Percentiles rank a stretch among this genome's conserved stretches.
Evolutionary conservation across 2,888 invertebrate species (phyloP).

Genomic region (Lochmaea crataegi): DNA sequence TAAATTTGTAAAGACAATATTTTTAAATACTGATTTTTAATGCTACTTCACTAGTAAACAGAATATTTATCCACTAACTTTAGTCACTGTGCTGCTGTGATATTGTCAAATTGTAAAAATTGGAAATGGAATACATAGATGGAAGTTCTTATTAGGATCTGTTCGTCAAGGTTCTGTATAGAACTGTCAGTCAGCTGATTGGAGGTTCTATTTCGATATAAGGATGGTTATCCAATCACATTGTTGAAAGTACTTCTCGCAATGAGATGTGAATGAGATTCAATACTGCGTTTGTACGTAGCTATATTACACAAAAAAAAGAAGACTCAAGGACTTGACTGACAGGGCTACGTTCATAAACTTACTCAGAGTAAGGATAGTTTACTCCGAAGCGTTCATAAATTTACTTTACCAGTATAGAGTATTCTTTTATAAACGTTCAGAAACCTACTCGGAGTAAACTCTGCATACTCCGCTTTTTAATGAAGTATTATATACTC

Average conservation of each 20-base stretch:
- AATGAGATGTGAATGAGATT: too few relatives aligned
- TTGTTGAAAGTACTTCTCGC: background rate
- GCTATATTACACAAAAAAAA: background rate
- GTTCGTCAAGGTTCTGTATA: background rate
- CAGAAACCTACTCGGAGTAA: too few relatives aligned
- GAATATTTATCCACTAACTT: slow-evolving; percentile 32
- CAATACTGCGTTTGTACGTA: background rate
- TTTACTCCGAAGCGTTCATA: too few relatives aligned
- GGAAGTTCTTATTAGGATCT: slow-evolving; percentile 14
- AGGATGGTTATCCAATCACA: slow-evolving; percentile 1
- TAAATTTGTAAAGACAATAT: slow-evolving; percentile 23
- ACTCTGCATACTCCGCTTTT: too few relatives aligned
- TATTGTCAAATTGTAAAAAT: slow-evolving; percentile 31
- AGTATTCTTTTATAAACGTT: too few relatives aligned
- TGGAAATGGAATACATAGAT: background rate
- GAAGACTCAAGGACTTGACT: too few relatives aligned
- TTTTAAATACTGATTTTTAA: slow-evolving; percentile 18
- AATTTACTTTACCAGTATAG: too few relatives aligned
- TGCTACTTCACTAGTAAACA: slow-evolving; percentile 35
- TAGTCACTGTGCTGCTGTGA: slow-evolving; percentile 32
- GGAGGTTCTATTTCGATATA: background rate
- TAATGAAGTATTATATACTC: too few relatives aligned
- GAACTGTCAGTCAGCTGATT: background rate
- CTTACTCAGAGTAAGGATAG: too few relatives aligned
- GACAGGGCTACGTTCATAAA: too few relatives aligned